Evolutionary conservation across 2,888 invertebrate genomes (phyloP).

Genomic region (Drosophila atripex): DNA sequence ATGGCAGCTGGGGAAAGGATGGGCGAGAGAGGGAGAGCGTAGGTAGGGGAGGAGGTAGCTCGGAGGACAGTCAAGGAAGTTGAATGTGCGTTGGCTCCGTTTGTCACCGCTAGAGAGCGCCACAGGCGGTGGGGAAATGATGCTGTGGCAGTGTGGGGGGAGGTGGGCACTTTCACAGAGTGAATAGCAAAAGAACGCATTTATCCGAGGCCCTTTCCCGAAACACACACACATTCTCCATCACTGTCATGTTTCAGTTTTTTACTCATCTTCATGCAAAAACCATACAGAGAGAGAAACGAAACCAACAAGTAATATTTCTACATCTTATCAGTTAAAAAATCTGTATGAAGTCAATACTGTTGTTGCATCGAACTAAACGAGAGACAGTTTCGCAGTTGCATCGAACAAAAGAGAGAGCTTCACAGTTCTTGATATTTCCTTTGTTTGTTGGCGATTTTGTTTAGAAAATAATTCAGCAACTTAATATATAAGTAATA

Average conservation of each 20-base stretch:
- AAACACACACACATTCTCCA: conserved; percentile 7
- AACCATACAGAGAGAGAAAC: conserved; percentile 1
- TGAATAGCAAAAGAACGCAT: conserved; percentile 31
- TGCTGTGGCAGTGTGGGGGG: background rate
- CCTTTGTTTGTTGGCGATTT: background rate
- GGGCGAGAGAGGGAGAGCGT: background rate
- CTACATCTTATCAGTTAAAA: background rate
- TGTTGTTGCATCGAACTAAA: background rate
- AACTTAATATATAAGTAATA: no score
- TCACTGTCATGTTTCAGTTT: conserved; percentile 29
- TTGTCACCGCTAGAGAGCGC: conserved; percentile 23
- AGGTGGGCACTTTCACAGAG: conserved; percentile 5
- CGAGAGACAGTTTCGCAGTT: background rate
- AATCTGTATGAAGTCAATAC: background rate
- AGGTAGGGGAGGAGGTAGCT: background rate
- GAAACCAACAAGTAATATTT: background rate
- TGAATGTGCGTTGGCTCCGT: background rate
- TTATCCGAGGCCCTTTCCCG: conserved; percentile 30
- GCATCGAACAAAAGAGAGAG: background rate
- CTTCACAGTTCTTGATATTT: no score
- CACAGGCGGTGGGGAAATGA: conserved; percentile 10
- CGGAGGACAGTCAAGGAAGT: conserved; percentile 14
- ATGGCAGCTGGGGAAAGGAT: conserved; percentile 41
- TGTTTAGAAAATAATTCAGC: no score
- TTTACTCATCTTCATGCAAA: conserved; percentile 35